phyloP scores from a whole-genome alignment of 2,888 invertebrate genomes.

The Synergus laeviventris region DNA sequence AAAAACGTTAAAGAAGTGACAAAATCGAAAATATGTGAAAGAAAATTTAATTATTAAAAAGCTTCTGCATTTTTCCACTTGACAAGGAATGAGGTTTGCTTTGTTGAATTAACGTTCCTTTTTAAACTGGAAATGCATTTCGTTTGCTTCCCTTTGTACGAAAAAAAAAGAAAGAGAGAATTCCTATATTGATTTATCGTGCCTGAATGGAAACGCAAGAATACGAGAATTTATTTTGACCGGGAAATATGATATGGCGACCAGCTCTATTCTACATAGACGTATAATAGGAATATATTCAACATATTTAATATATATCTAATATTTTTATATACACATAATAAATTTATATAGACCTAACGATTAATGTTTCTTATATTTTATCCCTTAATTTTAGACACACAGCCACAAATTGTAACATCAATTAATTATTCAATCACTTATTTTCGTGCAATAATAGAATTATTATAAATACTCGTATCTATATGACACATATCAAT shows the following conservation, averaged over 20 bases:
- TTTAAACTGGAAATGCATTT: conserved; percentile 10
- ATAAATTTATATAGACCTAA: conserved; percentile 2
- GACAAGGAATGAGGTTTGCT: not conserved
- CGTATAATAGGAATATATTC: conserved; percentile 12
- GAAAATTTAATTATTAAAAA: not conserved
- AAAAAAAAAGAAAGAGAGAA: conserved; percentile 15
- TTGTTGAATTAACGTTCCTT: not conserved
- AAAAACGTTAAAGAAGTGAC: no score
- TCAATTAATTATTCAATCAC: conserved; percentile 29
- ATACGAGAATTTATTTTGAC: conserved; percentile 6
- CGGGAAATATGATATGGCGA: not conserved
- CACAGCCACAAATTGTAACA: conserved; percentile 23
- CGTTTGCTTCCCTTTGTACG: not conserved
- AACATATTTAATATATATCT: conserved; percentile 14
- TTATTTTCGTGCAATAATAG: conserved; percentile 29
- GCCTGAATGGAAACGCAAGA: conserved; percentile 1
- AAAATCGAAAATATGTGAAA: no score
- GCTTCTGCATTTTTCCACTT: not conserved
- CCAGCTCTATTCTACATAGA: conserved; percentile 16
- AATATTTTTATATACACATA: not conserved
- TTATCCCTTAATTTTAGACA: not conserved
- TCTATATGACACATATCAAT: not conserved
- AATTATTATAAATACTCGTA: not conserved
- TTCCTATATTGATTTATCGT: conserved; percentile 27
- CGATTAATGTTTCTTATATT: conserved; percentile 3